Evolutionary conservation across 2,113 vertebrate species (phyloP).

Genomic region (Dissostichus mawsoni): DNA sequence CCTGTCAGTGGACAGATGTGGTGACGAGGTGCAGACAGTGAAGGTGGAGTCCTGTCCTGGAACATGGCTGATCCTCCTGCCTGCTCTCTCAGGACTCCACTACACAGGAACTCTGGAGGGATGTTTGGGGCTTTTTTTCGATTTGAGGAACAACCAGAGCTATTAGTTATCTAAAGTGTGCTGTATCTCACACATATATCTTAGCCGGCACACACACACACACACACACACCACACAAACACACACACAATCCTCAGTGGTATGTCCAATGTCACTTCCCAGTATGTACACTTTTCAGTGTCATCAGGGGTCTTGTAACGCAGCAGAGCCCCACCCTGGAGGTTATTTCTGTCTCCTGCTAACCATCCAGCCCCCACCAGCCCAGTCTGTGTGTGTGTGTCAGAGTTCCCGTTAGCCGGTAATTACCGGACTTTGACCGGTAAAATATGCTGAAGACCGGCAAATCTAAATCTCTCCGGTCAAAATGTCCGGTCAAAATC

Average conservation of each 20-base stretch:
- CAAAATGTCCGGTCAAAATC: no score
- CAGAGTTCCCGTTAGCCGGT: no score
- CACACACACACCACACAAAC: not conserved
- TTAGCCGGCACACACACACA: not conserved
- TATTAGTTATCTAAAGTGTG: not conserved
- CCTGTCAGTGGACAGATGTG: conserved; percentile 64
- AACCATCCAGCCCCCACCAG: conserved; percentile 20
- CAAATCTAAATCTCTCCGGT: no score
- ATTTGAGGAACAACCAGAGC: not conserved
- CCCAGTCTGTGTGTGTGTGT: not conserved
- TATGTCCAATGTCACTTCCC: conserved; percentile 1
- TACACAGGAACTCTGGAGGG: not conserved
- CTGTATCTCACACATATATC: conserved; percentile 8
- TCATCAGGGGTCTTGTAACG: conserved; percentile 31
- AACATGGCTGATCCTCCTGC: not conserved
- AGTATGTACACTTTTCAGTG: conserved; percentile 49
- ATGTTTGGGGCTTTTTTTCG: not conserved
- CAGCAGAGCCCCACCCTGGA: conserved; percentile 58
- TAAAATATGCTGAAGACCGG: no score
- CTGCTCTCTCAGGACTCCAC: conserved; percentile 17
- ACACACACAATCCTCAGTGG: no score
- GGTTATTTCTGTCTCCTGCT: conserved; percentile 67
- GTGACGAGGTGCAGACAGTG: conserved; percentile 77
- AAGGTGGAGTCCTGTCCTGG: conserved; percentile 12
- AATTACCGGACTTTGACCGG: no score